Base-by-base conservation (phyloP, 2,797 vertebrate genomes). In the Florisuga fusca region DNA sequence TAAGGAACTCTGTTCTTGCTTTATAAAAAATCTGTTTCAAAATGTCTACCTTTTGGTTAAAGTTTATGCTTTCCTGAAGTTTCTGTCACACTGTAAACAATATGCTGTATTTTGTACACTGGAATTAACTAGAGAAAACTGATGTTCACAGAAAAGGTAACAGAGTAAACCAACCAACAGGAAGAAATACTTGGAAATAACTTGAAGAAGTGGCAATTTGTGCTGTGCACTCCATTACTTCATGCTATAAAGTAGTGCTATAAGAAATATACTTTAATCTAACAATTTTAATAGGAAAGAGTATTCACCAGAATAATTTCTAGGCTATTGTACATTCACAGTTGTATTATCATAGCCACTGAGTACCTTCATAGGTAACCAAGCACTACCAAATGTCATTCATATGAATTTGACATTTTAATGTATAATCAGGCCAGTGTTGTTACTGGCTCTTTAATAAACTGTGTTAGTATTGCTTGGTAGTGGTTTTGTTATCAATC, bases 111-210 rank as follows among this genome's bases (percentile, higher is more conserved):
- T 89, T 79, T 83, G 61, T 73, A 72, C 38, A 26, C 33, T 36
- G 17, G 38, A 72, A 36, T 48, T 67, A 59, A n/a, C 54, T 0
- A 58, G 38, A 69, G 63, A 84, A 90, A 75, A 78, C 34, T 66
- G 71, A 15, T 72, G 16, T 55, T 76, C 67, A 54, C 38, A 66
- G 57, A n/a, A 63, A 51, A 22, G 9, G 38, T 51, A 84, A 46
- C 13, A 74, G 82, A 84, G 69, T 73, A 66, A 79, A 36, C 41
- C 76, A 72, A 51, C n/a, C n/a, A n/a, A 63, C 51, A 50, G 33
- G 57, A 87, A 92, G 51, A 87, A 80, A 51, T 72, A 88, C 22
- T 61, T 81, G 46, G 58, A 90, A 92, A 89, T 69, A 64, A 55
- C 17, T 58, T 59, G 71, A 83, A 7, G 36, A 91, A 71, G 61